phyloP scores from a whole-genome alignment of 2,888 invertebrate genomes.

The Tryphoninae sp. region DNA sequence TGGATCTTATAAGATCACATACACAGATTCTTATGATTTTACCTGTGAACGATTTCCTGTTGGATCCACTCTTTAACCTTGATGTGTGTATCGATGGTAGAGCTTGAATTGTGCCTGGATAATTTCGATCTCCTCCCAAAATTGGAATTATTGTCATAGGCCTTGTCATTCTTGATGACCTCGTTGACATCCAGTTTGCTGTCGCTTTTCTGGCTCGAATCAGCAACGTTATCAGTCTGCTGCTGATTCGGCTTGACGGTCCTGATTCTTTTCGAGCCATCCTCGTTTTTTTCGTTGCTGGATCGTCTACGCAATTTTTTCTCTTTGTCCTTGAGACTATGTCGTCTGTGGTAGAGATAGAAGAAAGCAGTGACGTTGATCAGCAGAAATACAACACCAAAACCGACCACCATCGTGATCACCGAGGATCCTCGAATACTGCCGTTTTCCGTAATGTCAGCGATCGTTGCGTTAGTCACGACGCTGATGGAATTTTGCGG shows the following conservation, averaged over 20 bases:
- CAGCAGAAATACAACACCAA: constrained; percentile 87
- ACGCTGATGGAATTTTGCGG: constrained; percentile 75
- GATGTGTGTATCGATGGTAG: constrained; percentile 92
- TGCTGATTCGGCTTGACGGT: constrained; percentile 69
- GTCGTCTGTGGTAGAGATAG: constrained; percentile 86
- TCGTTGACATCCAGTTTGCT: constrained; percentile 80
- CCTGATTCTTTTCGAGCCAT: constrained; percentile 70
- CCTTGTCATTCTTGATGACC: constrained; percentile 80
- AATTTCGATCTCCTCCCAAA: constrained; percentile 86
- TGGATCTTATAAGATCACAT: too few relatives aligned
- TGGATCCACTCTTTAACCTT: constrained; percentile 94
- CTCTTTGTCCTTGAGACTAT: constrained; percentile 83
- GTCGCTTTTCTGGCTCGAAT: constrained; percentile 82
- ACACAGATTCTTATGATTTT: constrained; percentile 35
- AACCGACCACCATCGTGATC: constrained; percentile 81
- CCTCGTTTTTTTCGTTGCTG: constrained; percentile 82
- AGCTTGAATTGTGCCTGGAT: constrained; percentile 88
- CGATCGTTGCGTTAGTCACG: constrained; percentile 69
- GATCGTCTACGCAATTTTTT: constrained; percentile 81
- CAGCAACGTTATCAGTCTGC: constrained; percentile 82
- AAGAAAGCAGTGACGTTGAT: constrained; percentile 88
- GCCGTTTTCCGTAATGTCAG: constrained; percentile 81
- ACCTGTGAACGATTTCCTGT: constrained; percentile 88
- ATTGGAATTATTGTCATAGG: constrained; percentile 81
- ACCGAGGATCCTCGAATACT: constrained; percentile 75